phyloP scores from a whole-genome alignment of 1,140 invertebrate species.

The Homarus americanus region DNA sequence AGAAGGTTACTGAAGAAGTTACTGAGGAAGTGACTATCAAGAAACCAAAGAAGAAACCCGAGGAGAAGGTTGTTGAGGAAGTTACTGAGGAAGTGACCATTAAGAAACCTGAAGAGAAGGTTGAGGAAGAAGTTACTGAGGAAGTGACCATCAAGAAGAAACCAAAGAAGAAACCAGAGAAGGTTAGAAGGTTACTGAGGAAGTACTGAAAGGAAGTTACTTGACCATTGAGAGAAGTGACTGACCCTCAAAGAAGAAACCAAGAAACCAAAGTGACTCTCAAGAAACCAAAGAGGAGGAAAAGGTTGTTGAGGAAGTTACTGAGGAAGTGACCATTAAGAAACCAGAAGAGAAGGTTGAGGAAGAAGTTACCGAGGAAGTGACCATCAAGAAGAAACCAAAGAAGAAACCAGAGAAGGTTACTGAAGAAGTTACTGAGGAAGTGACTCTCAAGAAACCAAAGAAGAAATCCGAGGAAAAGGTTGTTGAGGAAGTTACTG shows the following conservation, averaged over 20 bases:
- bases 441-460: slow-evolving; percentile 43
- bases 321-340: slow-evolving; percentile 76
- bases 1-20: slow-evolving; percentile 18
- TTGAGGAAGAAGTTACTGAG: slow-evolving; percentile 23
- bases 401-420: slow-evolving; percentile 46
- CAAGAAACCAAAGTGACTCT: too few relatives aligned
- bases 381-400: slow-evolving; percentile 69
- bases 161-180: slow-evolving; percentile 76
- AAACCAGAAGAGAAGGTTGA: slow-evolving; percentile 75
- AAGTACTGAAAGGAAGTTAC: too few relatives aligned
- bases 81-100: slow-evolving; percentile 76
- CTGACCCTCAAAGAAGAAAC: too few relatives aligned
- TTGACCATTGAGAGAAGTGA: too few relatives aligned
- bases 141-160: slow-evolving; percentile 43
- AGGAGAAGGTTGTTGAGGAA: slow-evolving; percentile 75
- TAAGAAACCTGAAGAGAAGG: slow-evolving; percentile 31
- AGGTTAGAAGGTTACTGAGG: slow-evolving; percentile 58
- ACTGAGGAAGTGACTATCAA: slow-evolving; percentile 5
- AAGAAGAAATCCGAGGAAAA: slow-evolving; percentile 27
- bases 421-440: slow-evolving; percentile 43
- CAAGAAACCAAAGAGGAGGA: slow-evolving; percentile 76
- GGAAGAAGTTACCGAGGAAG: slow-evolving; percentile 79
- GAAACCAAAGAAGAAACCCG: slow-evolving; percentile 13
- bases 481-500: slow-evolving; percentile 37
- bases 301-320: slow-evolving; percentile 75